These are phyloP conservation scores for Matsumurasca onukii DNA, from an alignment of 1,140 invertebrate species.

Conservation along the genomic window DNA sequence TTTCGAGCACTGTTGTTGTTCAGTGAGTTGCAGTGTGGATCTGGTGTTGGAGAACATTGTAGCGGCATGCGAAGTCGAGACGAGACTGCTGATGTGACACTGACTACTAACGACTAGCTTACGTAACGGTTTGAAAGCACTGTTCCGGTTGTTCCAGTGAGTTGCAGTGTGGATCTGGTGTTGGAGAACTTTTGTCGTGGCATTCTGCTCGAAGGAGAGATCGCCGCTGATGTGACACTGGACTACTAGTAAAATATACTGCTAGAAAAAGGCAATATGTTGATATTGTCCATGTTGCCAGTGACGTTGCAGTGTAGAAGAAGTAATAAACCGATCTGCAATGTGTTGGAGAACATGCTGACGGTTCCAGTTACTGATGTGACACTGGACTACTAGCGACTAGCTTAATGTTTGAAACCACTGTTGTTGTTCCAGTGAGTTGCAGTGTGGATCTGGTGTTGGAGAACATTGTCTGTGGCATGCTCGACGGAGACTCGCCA, in stretches of 20 bases:
- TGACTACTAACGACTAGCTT: not conserved
- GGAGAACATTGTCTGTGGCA: constrained; percentile 79
- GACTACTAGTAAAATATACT: too few species aligned
- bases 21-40: not conserved
- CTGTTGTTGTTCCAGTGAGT: constrained; percentile 65
- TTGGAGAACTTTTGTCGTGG: constrained; percentile 84
- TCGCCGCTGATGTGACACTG: too few species aligned
- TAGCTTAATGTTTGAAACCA: too few species aligned
- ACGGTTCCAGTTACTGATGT: not conserved
- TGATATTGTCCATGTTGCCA: not conserved
- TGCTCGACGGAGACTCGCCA: constrained; percentile 66
- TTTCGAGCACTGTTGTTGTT: not conserved
- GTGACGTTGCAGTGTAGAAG: not conserved
- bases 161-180: constrained; percentile 82
- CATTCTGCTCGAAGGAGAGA: too few species aligned
- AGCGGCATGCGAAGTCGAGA: too few species aligned
- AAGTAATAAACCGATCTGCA: too few species aligned
- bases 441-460: constrained; percentile 86
- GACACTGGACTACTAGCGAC: not conserved
- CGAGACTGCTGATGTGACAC: not conserved
- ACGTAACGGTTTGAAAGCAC: not conserved
- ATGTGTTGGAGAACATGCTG: not conserved
- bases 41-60: not conserved
- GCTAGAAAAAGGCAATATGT: too few species aligned
- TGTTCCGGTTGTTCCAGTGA: constrained; percentile 65